A percentile compares a stretch with the other conserved stretches of the same genome.
These are phyloP conservation scores for Ceratosolen fusciceps DNA, from an alignment of 1,140 invertebrate species.

Conservation along the genomic window DNA sequence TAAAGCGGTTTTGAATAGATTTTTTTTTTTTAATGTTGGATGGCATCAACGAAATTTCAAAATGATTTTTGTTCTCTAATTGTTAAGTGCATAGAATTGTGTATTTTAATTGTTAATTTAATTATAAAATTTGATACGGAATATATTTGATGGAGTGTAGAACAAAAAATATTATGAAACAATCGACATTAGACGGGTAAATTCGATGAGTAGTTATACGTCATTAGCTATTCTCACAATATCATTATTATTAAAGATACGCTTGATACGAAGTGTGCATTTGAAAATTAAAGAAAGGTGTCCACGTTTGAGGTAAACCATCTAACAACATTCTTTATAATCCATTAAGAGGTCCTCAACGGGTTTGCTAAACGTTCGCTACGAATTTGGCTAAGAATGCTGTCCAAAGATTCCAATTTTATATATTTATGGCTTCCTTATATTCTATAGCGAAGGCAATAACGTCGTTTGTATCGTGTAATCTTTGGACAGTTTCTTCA, in stretches of 20 bases:
- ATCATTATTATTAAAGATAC: conserved; percentile 16
- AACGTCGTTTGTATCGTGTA: background rate
- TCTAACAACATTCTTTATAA: background rate
- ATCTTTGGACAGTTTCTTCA: background rate
- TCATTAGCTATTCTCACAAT: conserved; percentile 11
- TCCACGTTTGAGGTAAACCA: background rate
- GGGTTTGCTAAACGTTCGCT: background rate
- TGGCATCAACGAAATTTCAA: background rate
- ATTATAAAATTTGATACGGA: background rate
- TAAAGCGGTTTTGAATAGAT: background rate
- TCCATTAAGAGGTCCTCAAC: background rate
- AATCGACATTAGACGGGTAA: background rate
- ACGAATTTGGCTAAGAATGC: background rate
- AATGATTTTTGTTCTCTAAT: background rate
- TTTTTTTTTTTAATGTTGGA: background rate
- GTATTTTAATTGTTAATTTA: conserved; percentile 12
- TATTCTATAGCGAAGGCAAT: background rate
- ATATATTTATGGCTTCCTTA: conserved; percentile 21
- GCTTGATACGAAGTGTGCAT: background rate
- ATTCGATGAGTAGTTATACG: background rate
- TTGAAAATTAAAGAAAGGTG: conserved; percentile 17
- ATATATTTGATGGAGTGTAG: background rate
- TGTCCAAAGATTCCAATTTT: conserved; percentile 2
- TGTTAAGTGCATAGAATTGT: background rate
- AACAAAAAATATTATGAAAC: background rate